Percentiles rank a stretch among this genome's conserved stretches.
Conservation (phyloP, 64 coral and sea anemone species). For the Montipora sp. region DNA sequence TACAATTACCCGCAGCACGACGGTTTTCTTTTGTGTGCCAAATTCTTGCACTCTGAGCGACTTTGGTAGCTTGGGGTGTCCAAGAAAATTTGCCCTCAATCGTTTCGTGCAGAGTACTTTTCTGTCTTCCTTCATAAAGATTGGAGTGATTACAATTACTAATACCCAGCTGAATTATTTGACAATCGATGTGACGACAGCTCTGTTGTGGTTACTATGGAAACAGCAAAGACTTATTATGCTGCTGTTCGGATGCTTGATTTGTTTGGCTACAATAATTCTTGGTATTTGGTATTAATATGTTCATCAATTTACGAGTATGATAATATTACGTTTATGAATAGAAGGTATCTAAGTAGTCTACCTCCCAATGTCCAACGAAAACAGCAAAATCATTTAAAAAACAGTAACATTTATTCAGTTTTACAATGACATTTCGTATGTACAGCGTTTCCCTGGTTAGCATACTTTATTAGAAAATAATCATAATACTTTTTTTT, state of each 20-base stretch:
- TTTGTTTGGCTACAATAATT: too few species aligned
- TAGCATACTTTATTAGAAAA: conserved; percentile 22
- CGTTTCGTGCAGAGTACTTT: not conserved
- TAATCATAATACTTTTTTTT: not conserved
- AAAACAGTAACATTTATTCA: conserved; percentile 54
- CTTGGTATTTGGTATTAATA: too few species aligned
- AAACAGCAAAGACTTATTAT: not conserved
- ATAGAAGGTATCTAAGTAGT: not conserved
- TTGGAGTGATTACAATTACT: not conserved
- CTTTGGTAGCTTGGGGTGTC: not conserved
- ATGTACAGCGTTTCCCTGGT: conserved; percentile 35
- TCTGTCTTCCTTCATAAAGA: not conserved
- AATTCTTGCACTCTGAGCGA: not conserved
- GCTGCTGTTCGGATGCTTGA: too few species aligned
- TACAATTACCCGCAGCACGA: not conserved
- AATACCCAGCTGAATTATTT: not conserved
- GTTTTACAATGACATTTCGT: conserved; percentile 5
- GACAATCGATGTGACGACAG: not conserved
- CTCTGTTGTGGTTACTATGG: not conserved
- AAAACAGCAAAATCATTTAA: not conserved
- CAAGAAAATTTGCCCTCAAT: not conserved
- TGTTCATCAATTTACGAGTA: too few species aligned
- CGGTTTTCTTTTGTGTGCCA: too few species aligned
- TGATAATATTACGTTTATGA: too few species aligned
- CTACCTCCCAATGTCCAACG: not conserved